Percentiles rank a stretch among this genome's conserved stretches.
Evolutionary conservation across 2,113 vertebrate species (phyloP).

Genomic region (Serinus canaria): DNA sequence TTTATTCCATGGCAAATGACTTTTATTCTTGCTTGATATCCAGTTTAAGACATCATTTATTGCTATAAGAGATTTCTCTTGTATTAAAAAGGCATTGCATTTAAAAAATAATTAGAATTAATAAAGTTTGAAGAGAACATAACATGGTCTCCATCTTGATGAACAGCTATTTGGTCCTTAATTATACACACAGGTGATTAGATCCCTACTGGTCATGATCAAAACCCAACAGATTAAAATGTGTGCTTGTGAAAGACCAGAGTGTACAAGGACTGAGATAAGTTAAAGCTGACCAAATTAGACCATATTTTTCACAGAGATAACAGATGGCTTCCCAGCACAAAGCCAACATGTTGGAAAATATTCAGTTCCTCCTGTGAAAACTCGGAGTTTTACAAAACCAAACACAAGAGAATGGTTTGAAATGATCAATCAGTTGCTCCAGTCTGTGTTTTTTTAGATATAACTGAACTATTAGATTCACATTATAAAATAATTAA

Average conservation of each 20-base stretch:
- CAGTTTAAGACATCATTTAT: not conserved
- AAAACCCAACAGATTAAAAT: not conserved
- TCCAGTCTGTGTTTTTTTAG: not conserved
- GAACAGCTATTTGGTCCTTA: not conserved
- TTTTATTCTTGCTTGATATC: not conserved
- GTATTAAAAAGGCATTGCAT: not conserved
- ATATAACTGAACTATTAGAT: not conserved
- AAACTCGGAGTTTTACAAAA: not conserved
- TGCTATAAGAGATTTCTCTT: not conserved
- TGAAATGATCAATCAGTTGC: not conserved
- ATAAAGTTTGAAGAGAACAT: not conserved
- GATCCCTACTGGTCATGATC: not conserved
- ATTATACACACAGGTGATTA: not conserved
- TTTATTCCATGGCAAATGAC: not conserved
- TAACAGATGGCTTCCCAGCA: not conserved
- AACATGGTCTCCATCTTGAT: not conserved
- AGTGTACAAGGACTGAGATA: not conserved
- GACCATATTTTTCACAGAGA: not conserved
- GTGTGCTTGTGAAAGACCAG: not conserved
- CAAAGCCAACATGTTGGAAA: not conserved
- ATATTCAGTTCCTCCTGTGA: not conserved
- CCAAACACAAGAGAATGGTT: not conserved
- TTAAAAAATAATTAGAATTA: not conserved
- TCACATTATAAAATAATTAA: not conserved
- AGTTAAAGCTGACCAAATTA: not conserved